Evolutionary conservation across 23 tunicate genomes (phyloP).

Genomic region (Clavelina lepadiformis): DNA sequence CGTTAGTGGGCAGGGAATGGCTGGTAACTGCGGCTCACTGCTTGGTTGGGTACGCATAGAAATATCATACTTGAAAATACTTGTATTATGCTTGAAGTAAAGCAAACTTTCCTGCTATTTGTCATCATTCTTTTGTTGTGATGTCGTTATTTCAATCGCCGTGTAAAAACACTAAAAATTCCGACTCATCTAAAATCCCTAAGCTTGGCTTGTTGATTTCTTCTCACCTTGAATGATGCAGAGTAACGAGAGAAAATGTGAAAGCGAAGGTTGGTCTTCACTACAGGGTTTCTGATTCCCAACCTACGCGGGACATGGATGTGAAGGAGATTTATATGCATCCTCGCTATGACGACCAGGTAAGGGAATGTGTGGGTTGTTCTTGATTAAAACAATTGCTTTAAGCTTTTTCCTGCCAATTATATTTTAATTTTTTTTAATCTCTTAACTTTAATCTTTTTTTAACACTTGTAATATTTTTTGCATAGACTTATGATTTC

Average conservation of each 20-base stretch:
- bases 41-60: slow-evolving; percentile 8
- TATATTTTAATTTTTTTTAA: neutral
- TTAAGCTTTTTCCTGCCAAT: neutral
- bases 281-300: neutral
- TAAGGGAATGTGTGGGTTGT: too few species aligned
- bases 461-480: neutral
- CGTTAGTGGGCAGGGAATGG: slow-evolving; percentile 3
- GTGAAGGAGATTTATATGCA: slow-evolving; percentile 9
- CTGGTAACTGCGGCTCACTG: slow-evolving; percentile 47
- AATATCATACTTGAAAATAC: too few species aligned
- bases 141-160: too few species aligned
- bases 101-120: too few species aligned
- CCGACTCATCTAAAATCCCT: too few species aligned
- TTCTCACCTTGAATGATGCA: too few species aligned
- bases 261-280: slow-evolving; percentile 2
- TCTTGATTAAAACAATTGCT: too few species aligned
- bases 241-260: too few species aligned
- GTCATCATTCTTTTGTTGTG: too few species aligned
- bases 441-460: neutral
- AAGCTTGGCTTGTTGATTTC: too few species aligned
- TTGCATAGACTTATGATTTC: slow-evolving; percentile 23
- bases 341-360: slow-evolving; percentile 40
- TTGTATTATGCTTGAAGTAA: too few species aligned
- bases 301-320: neutral
- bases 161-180: too few species aligned